These are phyloP conservation scores for Heloderma charlesbogerti DNA, from an alignment of 2,113 vertebrate genomes.

Conservation along the genomic window DNA sequence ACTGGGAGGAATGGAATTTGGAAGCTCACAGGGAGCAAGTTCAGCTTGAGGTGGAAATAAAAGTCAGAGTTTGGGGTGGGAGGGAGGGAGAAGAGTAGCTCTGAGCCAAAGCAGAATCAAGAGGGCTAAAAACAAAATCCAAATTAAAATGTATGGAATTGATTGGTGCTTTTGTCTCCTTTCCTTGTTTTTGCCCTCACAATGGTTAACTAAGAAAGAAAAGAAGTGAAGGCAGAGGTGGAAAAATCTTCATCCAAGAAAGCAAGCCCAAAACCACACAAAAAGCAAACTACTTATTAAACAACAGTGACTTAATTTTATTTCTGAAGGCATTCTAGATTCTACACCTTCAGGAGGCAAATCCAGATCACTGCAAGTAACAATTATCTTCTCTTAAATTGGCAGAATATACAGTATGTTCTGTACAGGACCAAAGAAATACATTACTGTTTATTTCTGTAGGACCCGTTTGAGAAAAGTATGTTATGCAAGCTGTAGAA, in stretches of 20 bases:
- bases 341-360: slow-evolving; percentile 49
- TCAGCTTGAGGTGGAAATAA: background rate
- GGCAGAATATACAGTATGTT: slow-evolving; percentile 31
- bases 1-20: background rate
- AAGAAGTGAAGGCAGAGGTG: background rate
- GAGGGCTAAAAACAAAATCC: background rate
- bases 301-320: slow-evolving; percentile 53
- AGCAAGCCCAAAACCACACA: slow-evolving; percentile 16
- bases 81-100: background rate
- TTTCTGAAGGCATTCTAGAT: slow-evolving; percentile 65
- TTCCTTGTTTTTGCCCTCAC: slow-evolving; percentile 2
- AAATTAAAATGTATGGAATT: background rate
- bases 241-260: background rate
- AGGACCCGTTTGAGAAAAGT: slow-evolving; percentile 34
- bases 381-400: slow-evolving; percentile 44
- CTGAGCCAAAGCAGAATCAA: too few relatives aligned
- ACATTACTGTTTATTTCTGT: slow-evolving; percentile 40
- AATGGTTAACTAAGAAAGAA: slow-evolving; percentile 32
- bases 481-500: slow-evolving; percentile 45
- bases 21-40: background rate
- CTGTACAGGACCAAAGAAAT: slow-evolving; percentile 37
- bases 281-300: slow-evolving; percentile 52
- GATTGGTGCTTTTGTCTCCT: slow-evolving; percentile 51
- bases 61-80: background rate
- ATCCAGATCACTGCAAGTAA: slow-evolving; percentile 37